Base-by-base conservation (phyloP, 2,797 vertebrate species). In the Sorex maritimensis region DNA sequence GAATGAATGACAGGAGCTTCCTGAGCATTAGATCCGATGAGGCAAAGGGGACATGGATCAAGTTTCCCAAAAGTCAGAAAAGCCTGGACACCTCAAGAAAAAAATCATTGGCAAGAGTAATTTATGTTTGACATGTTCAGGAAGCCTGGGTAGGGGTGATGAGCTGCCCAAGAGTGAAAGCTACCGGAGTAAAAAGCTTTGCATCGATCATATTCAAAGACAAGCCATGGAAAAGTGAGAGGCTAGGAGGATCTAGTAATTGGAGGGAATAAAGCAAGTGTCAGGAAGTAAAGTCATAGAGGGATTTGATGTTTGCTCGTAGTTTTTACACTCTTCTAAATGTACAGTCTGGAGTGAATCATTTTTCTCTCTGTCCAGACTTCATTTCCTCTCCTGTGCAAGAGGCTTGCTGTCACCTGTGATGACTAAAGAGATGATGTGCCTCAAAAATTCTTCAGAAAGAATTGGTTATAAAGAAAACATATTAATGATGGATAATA, bases 351-450 rank as follows among this genome's bases (percentile, higher is more conserved):
- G 69, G 11, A 21, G 2, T 17, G 19, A 71, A 13, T 75, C 65
- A 73, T 69, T 74, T 93, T 2, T 5, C 13, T 28, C 14, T 65
- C 14, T 65, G 83, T 17, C 34, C 11, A 1, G 26, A 2, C 28
- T 90, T 71, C n/a, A 77, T 95, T 83, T 61, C 28, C 63, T 90
- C 49, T 79, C 38, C 65, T 73, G 21, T 63, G 55, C 63, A 71
- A 49, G 49, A 65, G 1, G 6, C 67, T 72, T n/a, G 10, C 12
- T 44, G 12, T 74, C 21, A 86, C 81, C 81, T 71, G 23, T 83
- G 4, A 78, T 73, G n/a, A 19, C 46, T 30, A 46, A 86, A 52
- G 17, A 84, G 1, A 6, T 8, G 49, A 58, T 17, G 0, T 52
- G 0, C 46, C 44, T 26, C 88, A 26, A 80, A 5, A 80, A 5